Conservation (phyloP, 2,797 vertebrate genomes). For the Gephyroberyx darwinii region DNA sequence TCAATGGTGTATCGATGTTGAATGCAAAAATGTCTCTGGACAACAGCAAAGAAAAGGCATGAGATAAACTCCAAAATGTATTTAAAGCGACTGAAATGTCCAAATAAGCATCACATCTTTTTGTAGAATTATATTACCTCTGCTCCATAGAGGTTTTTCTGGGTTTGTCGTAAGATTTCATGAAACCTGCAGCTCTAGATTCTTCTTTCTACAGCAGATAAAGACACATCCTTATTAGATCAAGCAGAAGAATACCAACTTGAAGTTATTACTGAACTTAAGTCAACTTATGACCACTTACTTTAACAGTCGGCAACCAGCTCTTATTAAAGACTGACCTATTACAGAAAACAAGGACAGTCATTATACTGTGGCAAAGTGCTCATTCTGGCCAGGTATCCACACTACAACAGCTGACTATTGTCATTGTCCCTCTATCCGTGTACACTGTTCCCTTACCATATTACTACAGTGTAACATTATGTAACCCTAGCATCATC, state of each 20-base stretch:
- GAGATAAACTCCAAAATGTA: constrained; percentile 9
- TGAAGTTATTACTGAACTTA: not conserved
- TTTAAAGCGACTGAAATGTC: constrained; percentile 18
- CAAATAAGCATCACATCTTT: constrained; percentile 3
- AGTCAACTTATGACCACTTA: constrained; percentile 56
- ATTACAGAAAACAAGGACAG: constrained; percentile 21
- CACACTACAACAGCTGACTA: not conserved
- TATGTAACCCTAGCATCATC: not conserved
- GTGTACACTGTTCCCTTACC: not conserved
- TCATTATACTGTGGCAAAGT: not conserved
- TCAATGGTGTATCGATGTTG: constrained; percentile 78
- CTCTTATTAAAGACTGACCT: constrained; percentile 67
- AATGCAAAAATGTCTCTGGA: constrained; percentile 90
- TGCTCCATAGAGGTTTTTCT: constrained; percentile 24
- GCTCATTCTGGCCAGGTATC: not conserved
- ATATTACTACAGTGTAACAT: not conserved
- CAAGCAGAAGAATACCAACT: constrained; percentile 1
- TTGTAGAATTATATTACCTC: constrained; percentile 58
- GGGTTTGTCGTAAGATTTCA: constrained; percentile 55
- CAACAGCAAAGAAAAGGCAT: constrained; percentile 46
- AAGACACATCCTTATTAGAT: constrained; percentile 31
- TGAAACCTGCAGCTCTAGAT: constrained; percentile 22
- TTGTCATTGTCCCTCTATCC: not conserved
- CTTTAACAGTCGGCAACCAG: constrained; percentile 58
- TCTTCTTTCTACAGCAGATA: constrained; percentile 53